These are phyloP conservation scores for Parochlus steinenii DNA, from an alignment of 2,888 invertebrate genomes.

Conservation along the genomic window DNA sequence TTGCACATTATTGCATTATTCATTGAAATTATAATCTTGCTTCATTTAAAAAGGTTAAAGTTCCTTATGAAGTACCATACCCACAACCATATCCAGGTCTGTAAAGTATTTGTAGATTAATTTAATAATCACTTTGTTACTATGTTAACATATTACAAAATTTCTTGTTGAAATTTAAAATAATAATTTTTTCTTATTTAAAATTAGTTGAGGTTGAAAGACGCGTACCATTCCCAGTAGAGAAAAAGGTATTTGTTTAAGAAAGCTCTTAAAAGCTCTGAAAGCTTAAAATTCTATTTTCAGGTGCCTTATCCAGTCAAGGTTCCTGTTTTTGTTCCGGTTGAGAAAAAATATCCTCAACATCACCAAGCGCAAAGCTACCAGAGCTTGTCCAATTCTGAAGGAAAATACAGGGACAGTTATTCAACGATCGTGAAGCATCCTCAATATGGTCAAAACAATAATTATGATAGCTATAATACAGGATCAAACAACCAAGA, in stretches of 20 bases:
- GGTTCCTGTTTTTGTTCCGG: constrained; percentile 8
- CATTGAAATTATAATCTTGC: too few relatives aligned
- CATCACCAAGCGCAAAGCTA: background rate
- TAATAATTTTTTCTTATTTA: background rate
- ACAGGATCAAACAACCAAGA: background rate
- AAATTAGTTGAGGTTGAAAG: background rate
- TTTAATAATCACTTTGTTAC: too few relatives aligned
- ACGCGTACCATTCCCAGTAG: constrained; percentile 6
- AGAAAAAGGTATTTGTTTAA: constrained; percentile 24
- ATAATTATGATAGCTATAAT: too few relatives aligned
- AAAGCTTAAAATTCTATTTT: constrained; percentile 9
- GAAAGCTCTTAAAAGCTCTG: background rate
- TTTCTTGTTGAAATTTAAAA: constrained; percentile 1
- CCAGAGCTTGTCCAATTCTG: too few relatives aligned
- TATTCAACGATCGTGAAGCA: too few relatives aligned
- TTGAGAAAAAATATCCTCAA: background rate
- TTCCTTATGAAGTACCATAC: too few relatives aligned
- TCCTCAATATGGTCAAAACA: too few relatives aligned
- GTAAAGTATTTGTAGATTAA: background rate
- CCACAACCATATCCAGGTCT: too few relatives aligned
- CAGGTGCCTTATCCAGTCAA: constrained; percentile 16
- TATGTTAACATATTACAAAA: background rate
- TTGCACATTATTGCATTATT: too few relatives aligned
- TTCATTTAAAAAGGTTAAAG: too few relatives aligned
- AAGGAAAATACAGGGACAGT: too few relatives aligned